Evolutionary conservation across 2,797 vertebrate species (phyloP).

Genomic region (Aulostomus chinensis): DNA sequence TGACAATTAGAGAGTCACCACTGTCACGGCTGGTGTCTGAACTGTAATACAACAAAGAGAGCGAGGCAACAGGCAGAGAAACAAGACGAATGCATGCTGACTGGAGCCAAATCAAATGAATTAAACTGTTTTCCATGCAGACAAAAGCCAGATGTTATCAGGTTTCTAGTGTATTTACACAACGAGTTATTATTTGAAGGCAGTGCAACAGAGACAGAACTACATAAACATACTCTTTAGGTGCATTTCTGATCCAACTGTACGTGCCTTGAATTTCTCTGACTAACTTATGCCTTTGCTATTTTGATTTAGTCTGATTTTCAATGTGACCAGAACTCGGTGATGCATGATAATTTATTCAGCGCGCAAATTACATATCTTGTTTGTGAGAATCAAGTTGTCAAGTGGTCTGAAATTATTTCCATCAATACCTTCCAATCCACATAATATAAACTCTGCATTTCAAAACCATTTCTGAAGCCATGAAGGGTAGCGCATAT

Average conservation of each 20-base stretch:
- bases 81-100: neutral
- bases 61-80: constrained; percentile 14
- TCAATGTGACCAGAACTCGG: too few relatives aligned
- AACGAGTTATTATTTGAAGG: too few relatives aligned
- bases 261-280: too few relatives aligned
- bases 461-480: neutral
- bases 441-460: neutral
- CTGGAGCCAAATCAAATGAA: too few relatives aligned
- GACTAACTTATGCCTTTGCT: too few relatives aligned
- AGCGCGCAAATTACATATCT: constrained; percentile 1
- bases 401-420: neutral
- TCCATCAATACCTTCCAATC: neutral
- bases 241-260: too few relatives aligned
- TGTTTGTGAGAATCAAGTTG: constrained; percentile 1
- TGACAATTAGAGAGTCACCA: constrained; percentile 40
- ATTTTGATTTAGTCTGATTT: too few relatives aligned
- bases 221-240: too few relatives aligned
- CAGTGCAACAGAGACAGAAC: neutral
- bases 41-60: constrained; percentile 29
- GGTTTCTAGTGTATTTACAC: too few relatives aligned
- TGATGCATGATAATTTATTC: too few relatives aligned
- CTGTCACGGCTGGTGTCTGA: constrained; percentile 26
- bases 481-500: neutral
- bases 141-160: too few relatives aligned
- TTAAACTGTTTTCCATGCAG: too few relatives aligned